Evolutionary conservation across 2,888 invertebrate species (phyloP), one percentile per base, ranked within the genome.

Genomic region (Nycteola revayana): DNA sequence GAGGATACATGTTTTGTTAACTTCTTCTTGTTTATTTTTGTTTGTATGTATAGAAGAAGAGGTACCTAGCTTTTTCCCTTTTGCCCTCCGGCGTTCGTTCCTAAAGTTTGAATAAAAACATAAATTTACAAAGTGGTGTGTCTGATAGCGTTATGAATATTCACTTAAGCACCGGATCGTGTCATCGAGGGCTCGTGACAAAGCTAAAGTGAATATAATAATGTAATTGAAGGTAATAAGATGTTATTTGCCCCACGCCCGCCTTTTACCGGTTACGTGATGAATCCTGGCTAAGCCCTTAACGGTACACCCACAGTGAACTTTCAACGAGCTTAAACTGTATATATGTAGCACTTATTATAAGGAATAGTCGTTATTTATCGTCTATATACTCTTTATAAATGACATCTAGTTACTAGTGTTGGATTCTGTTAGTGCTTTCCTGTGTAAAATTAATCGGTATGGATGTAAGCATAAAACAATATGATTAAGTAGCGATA

Each of bases 161-260:
- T 64, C 60, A 61, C 58, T 63, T 64, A 68, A 70, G 58, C 60
- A 56, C 39, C 32, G 33, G 52, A 65, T 73, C 73, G 70, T 76
- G 70, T 69, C 67, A 66, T 66, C 65, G 44, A 25, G 34, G 28
- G 28, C 42, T 79, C 79, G 77, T 79, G 79, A 79, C 74, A 74
- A 60, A 57, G 60, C 55, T 66, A 64, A 76, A 80, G 77, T 78
- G 81, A 79, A 79, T 75, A 75, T 80, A 76, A 79, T 78, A 74
- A 74, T 76, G 68, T 76, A 79, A 79, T 77, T 70, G 70, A 51
- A 42, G 38, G 54, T 73, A 74, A 74, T 73, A 62, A 50, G 62
- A 65, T 59, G 70, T 63, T 74, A 71, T 75, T 76, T 68, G 65
- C 65, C 65, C 66, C 65, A 58, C 61, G 50, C 47, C 49, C 40